phyloP scores from a whole-genome alignment of 2,797 vertebrate genomes.

The Mustela erminea region DNA sequence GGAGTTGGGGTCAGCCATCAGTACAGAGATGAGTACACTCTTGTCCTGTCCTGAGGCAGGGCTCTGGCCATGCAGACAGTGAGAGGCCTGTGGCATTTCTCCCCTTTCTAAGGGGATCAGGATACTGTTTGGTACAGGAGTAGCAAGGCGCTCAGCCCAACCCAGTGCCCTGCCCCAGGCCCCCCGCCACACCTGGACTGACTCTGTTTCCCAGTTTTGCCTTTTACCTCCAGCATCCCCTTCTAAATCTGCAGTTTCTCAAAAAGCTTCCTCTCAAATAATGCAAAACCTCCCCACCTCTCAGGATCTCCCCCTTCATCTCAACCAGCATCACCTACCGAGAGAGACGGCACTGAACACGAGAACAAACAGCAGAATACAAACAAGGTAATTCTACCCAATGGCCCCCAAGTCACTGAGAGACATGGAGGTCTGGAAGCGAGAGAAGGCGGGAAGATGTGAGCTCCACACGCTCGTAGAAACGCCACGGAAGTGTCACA shows the following conservation, averaged over 20 bases:
- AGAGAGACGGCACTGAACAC: not conserved
- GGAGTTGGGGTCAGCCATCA: fast-evolving
- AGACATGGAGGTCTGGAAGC: not conserved
- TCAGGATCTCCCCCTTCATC: not conserved
- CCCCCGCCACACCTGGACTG: fast-evolving
- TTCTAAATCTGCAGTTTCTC: not conserved
- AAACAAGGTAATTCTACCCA: not conserved
- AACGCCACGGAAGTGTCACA: fast-evolving
- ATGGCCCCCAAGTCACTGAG: not conserved
- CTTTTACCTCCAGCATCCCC: not conserved
- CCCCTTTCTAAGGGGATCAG: not conserved
- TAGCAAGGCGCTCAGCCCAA: fast-evolving
- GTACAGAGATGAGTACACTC: fast-evolving
- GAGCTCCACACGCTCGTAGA: not conserved
- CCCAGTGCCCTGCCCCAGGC: fast-evolving
- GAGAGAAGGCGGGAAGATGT: fast-evolving
- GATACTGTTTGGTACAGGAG: fast-evolving
- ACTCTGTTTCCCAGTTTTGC: not conserved
- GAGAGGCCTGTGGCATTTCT: too few relatives aligned
- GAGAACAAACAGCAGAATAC: not conserved
- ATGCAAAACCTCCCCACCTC: not conserved
- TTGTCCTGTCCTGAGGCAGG: not conserved
- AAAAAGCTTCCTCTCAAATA: not conserved
- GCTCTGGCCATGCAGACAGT: fast-evolving
- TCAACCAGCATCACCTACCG: not conserved